phyloP scores from a whole-genome alignment of 2,797 vertebrate species.

The Callimico goeldii region DNA sequence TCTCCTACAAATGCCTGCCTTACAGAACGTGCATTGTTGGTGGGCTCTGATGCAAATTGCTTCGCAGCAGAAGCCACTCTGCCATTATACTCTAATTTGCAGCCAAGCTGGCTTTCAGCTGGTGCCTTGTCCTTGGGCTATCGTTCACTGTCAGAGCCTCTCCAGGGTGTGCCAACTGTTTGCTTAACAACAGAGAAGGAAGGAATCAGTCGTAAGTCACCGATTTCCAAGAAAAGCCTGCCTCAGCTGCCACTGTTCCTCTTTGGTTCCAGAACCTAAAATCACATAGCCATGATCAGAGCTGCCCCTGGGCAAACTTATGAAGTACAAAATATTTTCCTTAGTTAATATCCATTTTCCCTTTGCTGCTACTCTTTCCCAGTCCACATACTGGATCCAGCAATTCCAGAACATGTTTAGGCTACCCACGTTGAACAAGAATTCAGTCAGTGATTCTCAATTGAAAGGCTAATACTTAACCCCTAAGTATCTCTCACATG shows the following conservation, averaged over 20 bases:
- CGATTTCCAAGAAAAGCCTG: slow-evolving; percentile 38
- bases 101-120: slow-evolving; percentile 76
- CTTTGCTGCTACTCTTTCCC: background rate
- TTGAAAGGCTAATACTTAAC: background rate
- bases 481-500: background rate
- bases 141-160: slow-evolving; percentile 69
- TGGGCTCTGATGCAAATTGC: slow-evolving; percentile 69
- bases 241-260: background rate
- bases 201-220: slow-evolving; percentile 23
- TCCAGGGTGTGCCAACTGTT: slow-evolving; percentile 68
- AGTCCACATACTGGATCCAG: background rate
- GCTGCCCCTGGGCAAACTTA: background rate
- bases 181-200: background rate
- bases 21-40: background rate
- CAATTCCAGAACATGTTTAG: background rate
- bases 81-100: slow-evolving; percentile 73
- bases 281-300: background rate
- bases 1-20: slow-evolving; percentile 16
- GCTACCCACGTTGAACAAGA: background rate
- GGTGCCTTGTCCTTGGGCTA: slow-evolving; percentile 65
- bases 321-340: background rate
- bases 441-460: background rate
- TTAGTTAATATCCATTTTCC: background rate
- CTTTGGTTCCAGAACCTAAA: background rate
- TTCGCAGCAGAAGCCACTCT: slow-evolving; percentile 68